Evolutionary conservation across 2,113 vertebrate species (phyloP).

Genomic region (Myocastor coypus): DNA sequence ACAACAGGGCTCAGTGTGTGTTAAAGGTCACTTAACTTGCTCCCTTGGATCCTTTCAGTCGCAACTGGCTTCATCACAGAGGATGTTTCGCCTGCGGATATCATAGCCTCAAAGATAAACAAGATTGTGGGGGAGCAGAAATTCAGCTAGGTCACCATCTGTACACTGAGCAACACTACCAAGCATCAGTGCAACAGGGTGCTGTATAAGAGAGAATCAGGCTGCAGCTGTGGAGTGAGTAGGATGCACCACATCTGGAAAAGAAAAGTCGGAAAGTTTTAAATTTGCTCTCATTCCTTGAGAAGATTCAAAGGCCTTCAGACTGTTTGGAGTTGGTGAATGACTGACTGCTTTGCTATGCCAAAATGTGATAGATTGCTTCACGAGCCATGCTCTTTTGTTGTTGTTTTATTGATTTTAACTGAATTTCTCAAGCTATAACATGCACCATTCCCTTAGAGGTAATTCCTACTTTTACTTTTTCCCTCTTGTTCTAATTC

Average conservation of each 20-base stretch:
- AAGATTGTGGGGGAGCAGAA: neutral
- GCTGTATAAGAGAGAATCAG: neutral
- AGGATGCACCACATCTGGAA: neutral
- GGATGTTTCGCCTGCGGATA: neutral
- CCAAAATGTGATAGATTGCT: neutral
- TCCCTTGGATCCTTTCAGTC: neutral
- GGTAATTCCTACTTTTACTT: neutral
- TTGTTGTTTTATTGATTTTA: neutral
- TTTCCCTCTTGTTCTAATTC: neutral
- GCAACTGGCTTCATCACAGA: neutral
- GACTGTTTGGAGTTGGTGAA: neutral
- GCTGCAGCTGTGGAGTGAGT: neutral
- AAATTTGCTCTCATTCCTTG: neutral
- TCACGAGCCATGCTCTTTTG: neutral
- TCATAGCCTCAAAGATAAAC: neutral
- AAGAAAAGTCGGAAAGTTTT: neutral
- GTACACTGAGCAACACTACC: neutral
- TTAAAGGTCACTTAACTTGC: neutral
- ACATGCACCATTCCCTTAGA: neutral
- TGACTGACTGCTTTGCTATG: neutral
- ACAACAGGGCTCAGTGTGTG: neutral
- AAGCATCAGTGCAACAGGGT: neutral
- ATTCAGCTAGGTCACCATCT: neutral
- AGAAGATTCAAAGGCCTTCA: neutral
- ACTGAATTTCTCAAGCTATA: neutral